A percentile compares a stretch with the other conserved stretches of the same genome.
These are phyloP conservation scores for Metaphire vulgaris DNA, from an alignment of 1,140 invertebrate genomes.

Conservation along the genomic window DNA sequence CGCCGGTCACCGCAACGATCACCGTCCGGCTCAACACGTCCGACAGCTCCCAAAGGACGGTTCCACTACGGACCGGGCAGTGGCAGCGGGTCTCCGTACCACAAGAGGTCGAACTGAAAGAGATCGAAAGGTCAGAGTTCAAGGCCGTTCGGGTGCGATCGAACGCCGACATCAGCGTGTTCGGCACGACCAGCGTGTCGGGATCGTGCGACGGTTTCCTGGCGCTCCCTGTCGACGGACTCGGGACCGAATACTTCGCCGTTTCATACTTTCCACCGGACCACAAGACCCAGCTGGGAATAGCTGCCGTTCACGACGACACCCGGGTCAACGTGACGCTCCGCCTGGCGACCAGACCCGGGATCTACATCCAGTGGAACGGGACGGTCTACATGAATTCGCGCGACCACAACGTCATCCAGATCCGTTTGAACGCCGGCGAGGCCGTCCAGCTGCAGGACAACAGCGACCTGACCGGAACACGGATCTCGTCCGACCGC, in stretches of 20 bases:
- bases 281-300: not conserved
- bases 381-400: constrained; percentile 28
- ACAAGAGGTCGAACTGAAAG: not conserved
- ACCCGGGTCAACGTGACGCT: constrained; percentile 30
- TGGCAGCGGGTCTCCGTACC: not conserved
- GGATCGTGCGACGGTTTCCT: constrained; percentile 41
- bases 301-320: constrained; percentile 25
- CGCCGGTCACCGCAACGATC: not conserved
- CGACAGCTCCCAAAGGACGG: not conserved
- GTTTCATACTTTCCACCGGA: constrained; percentile 31
- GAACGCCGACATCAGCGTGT: constrained; percentile 36
- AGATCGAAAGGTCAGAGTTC: not conserved
- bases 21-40: not conserved
- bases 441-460: constrained; percentile 34
- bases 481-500: constrained; percentile 35
- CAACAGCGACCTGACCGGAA: constrained; percentile 37
- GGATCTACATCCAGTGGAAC: constrained; percentile 23
- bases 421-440: constrained; percentile 30
- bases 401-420: constrained; percentile 28
- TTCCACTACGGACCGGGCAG: not conserved
- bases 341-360: not conserved
- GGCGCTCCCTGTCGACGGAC: constrained; percentile 36
- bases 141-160: constrained; percentile 24
- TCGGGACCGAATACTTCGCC: constrained; percentile 39
- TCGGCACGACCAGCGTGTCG: constrained; percentile 36